These are phyloP conservation scores for Plutomurus gul DNA, from an alignment of 1,140 invertebrate genomes.

Conservation along the genomic window DNA sequence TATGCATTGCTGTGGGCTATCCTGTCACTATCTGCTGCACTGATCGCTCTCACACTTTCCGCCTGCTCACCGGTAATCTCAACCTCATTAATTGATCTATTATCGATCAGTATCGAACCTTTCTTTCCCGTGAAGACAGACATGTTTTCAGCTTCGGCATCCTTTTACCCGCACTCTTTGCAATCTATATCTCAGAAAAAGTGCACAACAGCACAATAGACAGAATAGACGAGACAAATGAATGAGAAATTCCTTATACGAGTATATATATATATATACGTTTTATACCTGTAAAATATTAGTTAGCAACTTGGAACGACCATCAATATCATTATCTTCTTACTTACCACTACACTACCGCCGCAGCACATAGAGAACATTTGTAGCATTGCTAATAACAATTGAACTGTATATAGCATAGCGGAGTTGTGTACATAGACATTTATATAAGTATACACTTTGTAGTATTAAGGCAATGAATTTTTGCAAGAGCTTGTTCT, in stretches of 20 bases:
- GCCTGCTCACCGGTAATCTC: slow-evolving; percentile 50
- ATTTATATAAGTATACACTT: not conserved
- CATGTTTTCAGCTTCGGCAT: not conserved
- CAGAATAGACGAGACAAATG: not conserved
- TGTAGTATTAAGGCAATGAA: not conserved
- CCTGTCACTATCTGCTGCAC: slow-evolving; percentile 36
- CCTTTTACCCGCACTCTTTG: no score
- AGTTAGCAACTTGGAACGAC: no score
- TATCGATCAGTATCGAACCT: slow-evolving; percentile 13
- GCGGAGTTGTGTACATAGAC: no score
- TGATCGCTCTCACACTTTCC: slow-evolving; percentile 45
- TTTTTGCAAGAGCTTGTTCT: slow-evolving; percentile 8
- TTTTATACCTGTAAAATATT: no score
- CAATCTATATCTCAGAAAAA: not conserved
- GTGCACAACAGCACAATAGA: not conserved
- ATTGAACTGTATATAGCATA: no score
- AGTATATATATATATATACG: no score
- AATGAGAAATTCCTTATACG: not conserved
- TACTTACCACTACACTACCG: no score
- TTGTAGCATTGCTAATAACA: no score
- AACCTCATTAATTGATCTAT: slow-evolving; percentile 39
- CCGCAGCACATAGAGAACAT: no score
- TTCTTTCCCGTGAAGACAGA: not conserved
- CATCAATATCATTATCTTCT: no score
- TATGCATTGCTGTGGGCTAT: slow-evolving; percentile 48